Evolutionary conservation across 2,113 vertebrate species (phyloP).

Genomic region (Hippocampus abdominalis): DNA sequence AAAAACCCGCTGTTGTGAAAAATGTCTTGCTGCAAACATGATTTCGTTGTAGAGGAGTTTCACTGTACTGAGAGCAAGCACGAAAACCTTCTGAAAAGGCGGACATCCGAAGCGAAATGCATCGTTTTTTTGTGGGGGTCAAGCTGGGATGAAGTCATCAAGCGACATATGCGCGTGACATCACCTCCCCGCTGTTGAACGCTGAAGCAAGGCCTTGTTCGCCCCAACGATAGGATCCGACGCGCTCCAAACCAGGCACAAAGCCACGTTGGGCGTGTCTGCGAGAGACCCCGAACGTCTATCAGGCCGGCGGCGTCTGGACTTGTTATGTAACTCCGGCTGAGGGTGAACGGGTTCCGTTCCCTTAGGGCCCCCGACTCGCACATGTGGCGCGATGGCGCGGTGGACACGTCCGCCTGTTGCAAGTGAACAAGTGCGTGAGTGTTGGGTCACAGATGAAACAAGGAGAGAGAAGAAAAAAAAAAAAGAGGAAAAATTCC

Average conservation of each 20-base stretch:
- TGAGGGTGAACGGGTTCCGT: constrained; percentile 30
- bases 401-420: constrained; percentile 50
- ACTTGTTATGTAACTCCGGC: constrained; percentile 52
- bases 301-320: constrained; percentile 12
- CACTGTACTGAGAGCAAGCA: too few relatives aligned
- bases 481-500: constrained; percentile 57
- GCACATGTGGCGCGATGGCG: constrained; percentile 52
- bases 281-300: neutral
- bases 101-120: too few relatives aligned
- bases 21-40: too few relatives aligned
- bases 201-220: constrained; percentile 60
- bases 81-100: too few relatives aligned
- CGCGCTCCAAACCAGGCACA: constrained; percentile 10
- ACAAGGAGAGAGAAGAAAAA: constrained; percentile 49
- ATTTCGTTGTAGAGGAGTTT: too few relatives aligned
- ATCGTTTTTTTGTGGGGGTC: neutral
- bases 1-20: too few relatives aligned
- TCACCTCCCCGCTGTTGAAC: constrained; percentile 81
- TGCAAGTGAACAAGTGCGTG: constrained; percentile 63
- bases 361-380: constrained; percentile 46
- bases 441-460: constrained; percentile 64
- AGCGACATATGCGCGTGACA: constrained; percentile 78
- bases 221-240: constrained; percentile 24
- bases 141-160: constrained; percentile 67
- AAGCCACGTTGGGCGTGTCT: neutral